Evolutionary conservation across 2,888 invertebrate species (phyloP).

Genomic region (Sclerodermus sp.): DNA sequence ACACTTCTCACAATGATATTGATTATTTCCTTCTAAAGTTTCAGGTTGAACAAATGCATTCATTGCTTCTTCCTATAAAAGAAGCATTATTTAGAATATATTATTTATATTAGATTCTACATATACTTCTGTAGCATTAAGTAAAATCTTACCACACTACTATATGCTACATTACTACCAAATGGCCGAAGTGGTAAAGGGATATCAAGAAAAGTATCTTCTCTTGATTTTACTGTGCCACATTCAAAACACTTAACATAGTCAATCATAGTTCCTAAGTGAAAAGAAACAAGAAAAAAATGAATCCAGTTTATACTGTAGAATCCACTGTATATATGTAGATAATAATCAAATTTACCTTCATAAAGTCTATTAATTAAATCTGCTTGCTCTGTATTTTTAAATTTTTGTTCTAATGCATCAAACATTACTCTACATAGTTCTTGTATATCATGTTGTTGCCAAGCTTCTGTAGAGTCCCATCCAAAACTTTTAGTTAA

Average conservation of each 20-base stretch:
- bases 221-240: constrained; percentile 77
- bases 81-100: background rate
- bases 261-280: constrained; percentile 76
- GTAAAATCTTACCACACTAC: constrained; percentile 66
- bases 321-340: background rate
- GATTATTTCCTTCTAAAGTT: constrained; percentile 79
- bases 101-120: background rate
- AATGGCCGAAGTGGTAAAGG: constrained; percentile 84
- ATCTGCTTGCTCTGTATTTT: constrained; percentile 78
- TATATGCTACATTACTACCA: constrained; percentile 75
- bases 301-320: constrained; percentile 10
- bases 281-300: constrained; percentile 19
- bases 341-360: constrained; percentile 56
- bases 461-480: constrained; percentile 88
- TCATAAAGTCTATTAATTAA: constrained; percentile 80
- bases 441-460: constrained; percentile 91
- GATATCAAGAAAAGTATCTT: constrained; percentile 83
- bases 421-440: constrained; percentile 89
- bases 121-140: no score
- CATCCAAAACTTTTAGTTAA: constrained; percentile 87
- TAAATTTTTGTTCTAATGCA: constrained; percentile 81
- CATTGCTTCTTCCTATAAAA: constrained; percentile 74
- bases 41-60: constrained; percentile 83
- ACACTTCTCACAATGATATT: constrained; percentile 86
- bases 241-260: constrained; percentile 88